A percentile compares a stretch with the other conserved stretches of the same genome.
These are phyloP conservation scores for Mustela lutreola DNA, from an alignment of 2,113 vertebrate genomes.

Conservation along the genomic window DNA sequence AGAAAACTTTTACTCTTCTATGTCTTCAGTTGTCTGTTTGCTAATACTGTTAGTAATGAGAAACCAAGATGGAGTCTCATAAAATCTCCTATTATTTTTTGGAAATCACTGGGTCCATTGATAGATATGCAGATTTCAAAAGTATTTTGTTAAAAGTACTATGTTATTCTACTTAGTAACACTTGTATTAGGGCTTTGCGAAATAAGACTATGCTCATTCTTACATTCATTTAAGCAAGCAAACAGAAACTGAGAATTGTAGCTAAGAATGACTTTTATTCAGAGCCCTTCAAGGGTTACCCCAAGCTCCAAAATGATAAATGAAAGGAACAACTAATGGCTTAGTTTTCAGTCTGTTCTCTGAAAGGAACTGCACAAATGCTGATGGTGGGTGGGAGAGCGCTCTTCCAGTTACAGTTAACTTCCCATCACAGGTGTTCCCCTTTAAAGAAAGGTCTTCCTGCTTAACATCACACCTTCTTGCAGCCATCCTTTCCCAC, in stretches of 20 bases:
- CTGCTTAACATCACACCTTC: not conserved
- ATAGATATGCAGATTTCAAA: conserved; percentile 44
- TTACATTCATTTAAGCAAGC: conserved; percentile 59
- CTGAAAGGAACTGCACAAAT: conserved; percentile 42
- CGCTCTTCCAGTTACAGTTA: not conserved
- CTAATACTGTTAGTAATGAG: conserved; percentile 31
- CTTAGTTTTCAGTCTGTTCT: conserved; percentile 41
- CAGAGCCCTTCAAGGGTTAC: not conserved
- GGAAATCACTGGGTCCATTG: conserved; percentile 23
- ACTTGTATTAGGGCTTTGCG: conserved; percentile 28
- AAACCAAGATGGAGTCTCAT: not conserved
- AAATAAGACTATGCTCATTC: conserved; percentile 45
- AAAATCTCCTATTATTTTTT: conserved; percentile 13
- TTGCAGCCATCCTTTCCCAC: not conserved
- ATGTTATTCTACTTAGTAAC: conserved; percentile 58
- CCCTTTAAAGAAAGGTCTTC: not conserved
- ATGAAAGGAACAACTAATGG: conserved; percentile 16
- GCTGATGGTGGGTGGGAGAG: not conserved
- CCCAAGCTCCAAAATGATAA: conserved; percentile 24
- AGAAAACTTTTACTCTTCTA: not conserved
- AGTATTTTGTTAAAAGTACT: conserved; percentile 41
- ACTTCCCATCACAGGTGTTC: not conserved
- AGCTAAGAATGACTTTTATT: conserved; percentile 65
- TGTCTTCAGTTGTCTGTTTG: conserved; percentile 3
- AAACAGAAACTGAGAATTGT: conserved; percentile 59